phyloP scores from a whole-genome alignment of 2,797 vertebrate genomes.

The Rhynchotus rufescens region DNA sequence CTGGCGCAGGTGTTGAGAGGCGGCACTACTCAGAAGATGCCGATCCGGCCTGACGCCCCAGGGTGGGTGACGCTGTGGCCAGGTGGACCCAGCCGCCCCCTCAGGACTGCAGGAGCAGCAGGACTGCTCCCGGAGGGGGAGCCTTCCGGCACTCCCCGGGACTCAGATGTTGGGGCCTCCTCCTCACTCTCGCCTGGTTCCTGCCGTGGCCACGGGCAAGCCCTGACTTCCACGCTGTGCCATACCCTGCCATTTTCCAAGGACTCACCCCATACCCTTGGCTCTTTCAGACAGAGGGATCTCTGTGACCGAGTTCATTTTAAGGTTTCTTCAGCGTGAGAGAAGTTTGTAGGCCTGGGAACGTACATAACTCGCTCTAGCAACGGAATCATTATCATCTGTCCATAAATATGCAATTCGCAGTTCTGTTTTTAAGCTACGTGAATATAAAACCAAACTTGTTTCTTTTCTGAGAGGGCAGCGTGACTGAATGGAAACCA shows the following conservation, averaged over 20 bases:
- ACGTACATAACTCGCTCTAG: conserved; percentile 1
- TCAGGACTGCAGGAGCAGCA: background rate
- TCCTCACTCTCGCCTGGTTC: background rate
- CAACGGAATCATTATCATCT: background rate
- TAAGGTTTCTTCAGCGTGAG: background rate
- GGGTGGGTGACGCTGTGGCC: background rate
- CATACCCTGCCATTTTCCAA: conserved; percentile 36
- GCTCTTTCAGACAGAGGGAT: conserved; percentile 17
- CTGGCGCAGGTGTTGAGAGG: background rate
- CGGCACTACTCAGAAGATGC: background rate
- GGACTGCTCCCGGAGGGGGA: background rate
- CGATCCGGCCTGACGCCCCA: background rate
- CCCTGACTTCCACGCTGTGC: background rate
- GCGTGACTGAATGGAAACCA: conserved; percentile 67
- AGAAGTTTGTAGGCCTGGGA: conserved; percentile 2
- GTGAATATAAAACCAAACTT: conserved; percentile 71
- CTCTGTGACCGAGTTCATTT: conserved; percentile 28
- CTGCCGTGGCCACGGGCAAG: background rate
- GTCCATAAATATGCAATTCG: conserved; percentile 1
- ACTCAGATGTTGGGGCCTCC: background rate
- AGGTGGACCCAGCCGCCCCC: background rate
- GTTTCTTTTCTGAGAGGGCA: conserved; percentile 66
- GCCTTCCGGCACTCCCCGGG: rapidly evolving
- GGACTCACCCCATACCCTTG: background rate
- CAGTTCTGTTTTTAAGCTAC: conserved; percentile 30